Evolutionary conservation across 2,888 invertebrate species (phyloP).

Genomic region (Tenthredo mesomela): DNA sequence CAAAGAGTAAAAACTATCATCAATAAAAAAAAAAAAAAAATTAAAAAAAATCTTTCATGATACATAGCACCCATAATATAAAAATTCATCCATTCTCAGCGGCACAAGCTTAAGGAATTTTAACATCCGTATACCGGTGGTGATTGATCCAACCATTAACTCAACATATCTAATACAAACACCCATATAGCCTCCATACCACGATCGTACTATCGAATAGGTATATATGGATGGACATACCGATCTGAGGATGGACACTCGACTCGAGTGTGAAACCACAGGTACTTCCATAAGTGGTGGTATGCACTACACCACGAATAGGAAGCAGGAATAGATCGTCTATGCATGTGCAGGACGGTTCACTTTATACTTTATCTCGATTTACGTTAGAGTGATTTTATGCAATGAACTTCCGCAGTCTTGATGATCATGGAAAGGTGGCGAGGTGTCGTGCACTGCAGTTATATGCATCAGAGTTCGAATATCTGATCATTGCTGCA

Average conservation of each 20-base stretch:
- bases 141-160: no score
- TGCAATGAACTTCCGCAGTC: not conserved
- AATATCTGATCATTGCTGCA: no score
- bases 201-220: not conserved
- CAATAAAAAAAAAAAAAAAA: not conserved
- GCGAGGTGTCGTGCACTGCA: no score
- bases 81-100: no score
- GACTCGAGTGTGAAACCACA: slow-evolving; percentile 26
- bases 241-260: slow-evolving; percentile 28
- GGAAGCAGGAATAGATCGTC: not conserved
- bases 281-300: no score
- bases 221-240: not conserved
- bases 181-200: not conserved
- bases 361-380: slow-evolving; percentile 8
- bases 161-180: no score
- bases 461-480: no score
- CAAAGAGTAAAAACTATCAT: not conserved
- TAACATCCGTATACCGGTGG: no score
- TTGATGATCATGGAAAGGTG: not conserved
- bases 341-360: not conserved
- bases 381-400: slow-evolving; percentile 26
- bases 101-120: no score
- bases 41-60: not conserved
- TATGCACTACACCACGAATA: not conserved
- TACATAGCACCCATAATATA: not conserved